Percentiles rank a stretch among this genome's conserved stretches.
phyloP scores from a whole-genome alignment of 2,888 invertebrate genomes.

The Eulithis testata region DNA sequence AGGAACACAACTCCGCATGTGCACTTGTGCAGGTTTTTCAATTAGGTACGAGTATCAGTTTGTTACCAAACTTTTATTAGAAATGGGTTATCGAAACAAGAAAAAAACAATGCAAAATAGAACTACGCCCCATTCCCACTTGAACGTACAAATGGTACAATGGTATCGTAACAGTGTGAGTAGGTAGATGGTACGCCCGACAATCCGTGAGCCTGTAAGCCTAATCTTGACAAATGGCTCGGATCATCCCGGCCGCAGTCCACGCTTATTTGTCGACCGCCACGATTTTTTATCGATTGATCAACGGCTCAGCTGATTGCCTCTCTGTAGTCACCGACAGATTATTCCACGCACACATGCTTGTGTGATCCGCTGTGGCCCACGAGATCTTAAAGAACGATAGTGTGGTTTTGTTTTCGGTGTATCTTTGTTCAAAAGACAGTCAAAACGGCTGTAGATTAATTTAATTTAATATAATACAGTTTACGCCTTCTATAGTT shows the following conservation, averaged over 20 bases:
- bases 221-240: slow-evolving; percentile 82
- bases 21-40: too few relatives aligned
- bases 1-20: too few relatives aligned
- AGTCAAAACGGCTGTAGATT: background rate
- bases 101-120: background rate
- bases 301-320: slow-evolving; percentile 82
- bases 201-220: slow-evolving; percentile 53
- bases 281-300: slow-evolving; percentile 82
- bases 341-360: slow-evolving; percentile 55
- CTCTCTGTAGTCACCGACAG: slow-evolving; percentile 80
- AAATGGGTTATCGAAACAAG: background rate
- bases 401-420: background rate
- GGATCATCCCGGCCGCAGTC: slow-evolving; percentile 73
- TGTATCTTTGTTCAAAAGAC: background rate
- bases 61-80: background rate
- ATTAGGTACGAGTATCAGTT: too few relatives aligned
- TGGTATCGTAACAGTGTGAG: slow-evolving; percentile 7
- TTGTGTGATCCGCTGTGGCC: slow-evolving; percentile 2
- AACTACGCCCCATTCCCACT: slow-evolving; percentile 35
- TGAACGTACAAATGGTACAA: slow-evolving; percentile 29
- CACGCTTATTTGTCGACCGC: slow-evolving; percentile 69
- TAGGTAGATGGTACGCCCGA: slow-evolving; percentile 9
- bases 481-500: too few relatives aligned
- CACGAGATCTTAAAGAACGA: background rate
- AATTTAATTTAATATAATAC: too few relatives aligned